Evolutionary conservation across 2,113 vertebrate genomes (phyloP), one percentile per base, ranked within the genome.

Genomic region (Haplochromis vanheusdeni): DNA sequence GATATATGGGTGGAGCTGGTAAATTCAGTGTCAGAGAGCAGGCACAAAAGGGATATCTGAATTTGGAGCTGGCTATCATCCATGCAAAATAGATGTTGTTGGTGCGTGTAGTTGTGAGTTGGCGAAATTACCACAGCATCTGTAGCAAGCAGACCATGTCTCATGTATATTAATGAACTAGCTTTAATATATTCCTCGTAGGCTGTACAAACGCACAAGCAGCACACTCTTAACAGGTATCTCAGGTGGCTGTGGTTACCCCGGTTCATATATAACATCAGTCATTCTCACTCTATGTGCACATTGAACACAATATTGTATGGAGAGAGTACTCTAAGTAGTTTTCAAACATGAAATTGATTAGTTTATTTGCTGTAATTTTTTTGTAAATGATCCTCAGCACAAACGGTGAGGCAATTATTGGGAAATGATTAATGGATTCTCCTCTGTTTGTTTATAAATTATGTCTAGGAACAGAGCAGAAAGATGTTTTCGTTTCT

Each of bases 131-230:
- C 82, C 90, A 86, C 88, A 91, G 93, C 95, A 94, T 96, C 94
- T 96, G 94, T 93, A 91, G 92, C 92, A 92, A 94, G 93, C 86
- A 54, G 93, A 95, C 85, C 95, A 83, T 93, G 92, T 91, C 94
- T 95, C 92, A 95, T 96, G 94, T 94, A 90, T 96, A 96, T 96
- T 95, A 90, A 95, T 96, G 93, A 95, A 88, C 47, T 23, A 23
- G 68, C 89, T 93, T 92, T 93, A 95, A 95, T 94, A 86, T 94
- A 95, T 95, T 95, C 93, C 90, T 92, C 47, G 40, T 92, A 87
- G 93, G 82, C 93, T 90, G 92, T 86, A 89, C 89, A 92, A 94
- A 93, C 84, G 93, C 68, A 89, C 91, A 89, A 90, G 90, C 54
- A 83, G 83, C 81, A 62, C 80, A 83, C 88, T 93, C 80, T 77